phyloP scores from a whole-genome alignment of 2,797 vertebrate species.

The Nothura maculosa region DNA sequence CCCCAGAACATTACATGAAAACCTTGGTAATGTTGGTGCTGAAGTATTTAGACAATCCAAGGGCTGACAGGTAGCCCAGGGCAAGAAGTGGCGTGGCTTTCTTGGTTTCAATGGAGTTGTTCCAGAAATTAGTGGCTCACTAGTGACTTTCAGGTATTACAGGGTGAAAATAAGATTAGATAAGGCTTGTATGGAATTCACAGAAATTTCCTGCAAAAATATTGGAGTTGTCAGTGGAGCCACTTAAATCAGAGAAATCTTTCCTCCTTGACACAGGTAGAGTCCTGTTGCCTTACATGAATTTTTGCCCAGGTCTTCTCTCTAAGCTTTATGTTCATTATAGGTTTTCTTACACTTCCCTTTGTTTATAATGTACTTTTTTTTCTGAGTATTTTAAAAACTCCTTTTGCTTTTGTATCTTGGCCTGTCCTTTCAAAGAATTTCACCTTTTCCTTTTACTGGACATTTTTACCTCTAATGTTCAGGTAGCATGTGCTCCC shows the following conservation, averaged over 20 bases:
- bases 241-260: background rate
- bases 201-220: background rate
- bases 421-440: background rate
- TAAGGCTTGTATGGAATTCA: fast-evolving
- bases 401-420: background rate
- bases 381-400: background rate
- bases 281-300: background rate
- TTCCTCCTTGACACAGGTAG: background rate
- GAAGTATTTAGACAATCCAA: background rate
- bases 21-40: background rate
- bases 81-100: background rate
- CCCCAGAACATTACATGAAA: background rate
- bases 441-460: background rate
- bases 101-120: background rate
- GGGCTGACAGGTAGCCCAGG: background rate
- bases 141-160: background rate
- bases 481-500: fast-evolving
- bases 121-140: background rate
- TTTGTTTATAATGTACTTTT: background rate
- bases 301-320: background rate
- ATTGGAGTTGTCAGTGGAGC: background rate
- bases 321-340: background rate
- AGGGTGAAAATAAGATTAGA: background rate
- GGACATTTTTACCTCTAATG: background rate
- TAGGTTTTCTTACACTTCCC: background rate